Base-by-base conservation (phyloP, 2,797 vertebrate genomes). In the Helicolenus hilgendorfi region DNA sequence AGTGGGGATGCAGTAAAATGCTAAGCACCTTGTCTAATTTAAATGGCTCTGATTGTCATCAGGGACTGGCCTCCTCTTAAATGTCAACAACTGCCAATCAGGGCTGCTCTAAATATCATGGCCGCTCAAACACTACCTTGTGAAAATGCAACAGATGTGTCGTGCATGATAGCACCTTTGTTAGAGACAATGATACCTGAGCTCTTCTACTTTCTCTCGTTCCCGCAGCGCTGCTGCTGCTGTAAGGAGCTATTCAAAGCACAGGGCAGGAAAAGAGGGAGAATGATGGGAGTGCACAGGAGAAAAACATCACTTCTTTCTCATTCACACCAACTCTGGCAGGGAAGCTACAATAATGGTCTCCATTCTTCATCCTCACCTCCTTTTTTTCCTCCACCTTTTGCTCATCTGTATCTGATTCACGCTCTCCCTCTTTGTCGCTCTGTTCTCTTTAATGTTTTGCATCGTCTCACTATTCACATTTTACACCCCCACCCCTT, bases 11-110 rank as follows among this genome's bases (percentile, higher is more conserved):
- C 68, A 49, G 36, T 74, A 58, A 89, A 91, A 89, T 79, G 71
- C 79, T 78, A 82, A 94, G 70, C 81, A 92, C 77, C 76, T 84
- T 82, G 79, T 83, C 45, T 79, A 62, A 92, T 92, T 83, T 67
- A 56, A 88, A 89, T 49, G 60, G 18, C 36, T 69, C 27, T 77
- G 80, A 92, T 90, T 87, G 79, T 79, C 79, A 87, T 94, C 86
- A 63, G 74, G 71, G 68, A 83, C 69, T 13, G 74, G 72, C 29
- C 86, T 89, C 86, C 41, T 81, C 53, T 89, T 58, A 95, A 96
- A 96, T 95, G 94, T 94, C 91, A 94, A 95, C 90, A 70, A 91
- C 83, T 86, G 87, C 81, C 92, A 93, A 89, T 93, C 89, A 90
- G 79, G 53, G 70, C 24, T 26, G 59, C 27, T 89, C 67, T 87